Evolutionary conservation across 2,797 vertebrate species (phyloP).

Genomic region (Denticeps clupeoides): DNA sequence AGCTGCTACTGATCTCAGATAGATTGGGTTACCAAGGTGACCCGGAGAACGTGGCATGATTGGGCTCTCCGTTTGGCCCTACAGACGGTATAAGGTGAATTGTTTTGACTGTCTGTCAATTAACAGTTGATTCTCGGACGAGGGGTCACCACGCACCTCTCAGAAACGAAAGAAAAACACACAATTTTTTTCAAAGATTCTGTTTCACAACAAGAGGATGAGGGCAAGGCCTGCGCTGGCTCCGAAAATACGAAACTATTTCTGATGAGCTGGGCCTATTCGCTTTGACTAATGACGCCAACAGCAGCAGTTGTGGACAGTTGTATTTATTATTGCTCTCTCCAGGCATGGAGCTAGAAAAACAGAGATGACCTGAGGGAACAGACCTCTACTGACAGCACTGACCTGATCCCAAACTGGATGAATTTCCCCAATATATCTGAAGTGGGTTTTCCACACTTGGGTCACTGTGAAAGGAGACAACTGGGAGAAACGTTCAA

Average conservation of each 20-base stretch:
- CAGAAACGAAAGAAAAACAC: slow-evolving; percentile 6
- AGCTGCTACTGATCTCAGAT: slow-evolving; percentile 66
- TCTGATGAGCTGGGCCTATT: slow-evolving; percentile 48
- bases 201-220: slow-evolving; percentile 55
- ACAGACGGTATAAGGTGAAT: slow-evolving; percentile 37
- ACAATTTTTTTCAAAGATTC: slow-evolving; percentile 32
- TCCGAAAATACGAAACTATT: slow-evolving; percentile 46
- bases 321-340: slow-evolving; percentile 52
- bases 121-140: slow-evolving; percentile 58
- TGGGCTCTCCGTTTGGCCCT: slow-evolving; percentile 27
- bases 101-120: slow-evolving; percentile 73
- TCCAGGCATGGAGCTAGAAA: too few species aligned
- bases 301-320: slow-evolving; percentile 40
- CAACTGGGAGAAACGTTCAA: too few species aligned
- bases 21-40: slow-evolving; percentile 53
- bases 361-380: slow-evolving; percentile 35
- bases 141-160: slow-evolving; percentile 41
- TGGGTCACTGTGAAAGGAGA: too few species aligned
- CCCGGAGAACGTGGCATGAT: slow-evolving; percentile 46
- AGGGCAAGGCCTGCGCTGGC: slow-evolving; percentile 39
- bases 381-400: too few species aligned
- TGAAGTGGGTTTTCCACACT: too few species aligned
- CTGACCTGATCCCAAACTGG: too few species aligned
- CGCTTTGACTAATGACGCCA: slow-evolving; percentile 42
- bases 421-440: too few species aligned